A percentile compares a stretch with the other conserved stretches of the same genome.
Conservation (phyloP, 2,888 invertebrate genomes). For the Enchytraeus crypticus region DNA sequence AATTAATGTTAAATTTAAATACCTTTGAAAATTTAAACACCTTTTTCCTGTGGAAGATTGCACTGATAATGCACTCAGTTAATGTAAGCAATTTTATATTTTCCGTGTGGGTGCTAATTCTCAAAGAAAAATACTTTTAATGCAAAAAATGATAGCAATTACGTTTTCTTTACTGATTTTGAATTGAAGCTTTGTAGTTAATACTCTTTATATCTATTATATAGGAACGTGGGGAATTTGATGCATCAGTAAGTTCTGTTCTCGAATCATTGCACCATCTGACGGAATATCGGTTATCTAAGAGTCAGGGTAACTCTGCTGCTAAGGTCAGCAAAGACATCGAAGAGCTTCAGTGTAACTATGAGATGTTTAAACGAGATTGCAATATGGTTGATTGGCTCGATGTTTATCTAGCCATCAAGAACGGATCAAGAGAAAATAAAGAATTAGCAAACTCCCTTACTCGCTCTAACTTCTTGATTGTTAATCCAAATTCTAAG, state of each 20-base stretch:
- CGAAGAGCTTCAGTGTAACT: slow-evolving; percentile 12
- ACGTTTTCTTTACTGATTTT: no score
- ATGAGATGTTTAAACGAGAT: slow-evolving; percentile 26
- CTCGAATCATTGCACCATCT: slow-evolving; percentile 27
- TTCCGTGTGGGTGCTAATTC: no score
- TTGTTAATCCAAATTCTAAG: slow-evolving; percentile 29
- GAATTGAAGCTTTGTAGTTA: no score
- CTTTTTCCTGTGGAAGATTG: no score
- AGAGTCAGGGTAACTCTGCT: slow-evolving; percentile 1
- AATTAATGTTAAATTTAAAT: no score
- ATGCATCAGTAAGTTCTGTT: slow-evolving; percentile 33
- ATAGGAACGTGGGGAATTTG: slow-evolving; percentile 26
- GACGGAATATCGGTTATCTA: slow-evolving; percentile 20
- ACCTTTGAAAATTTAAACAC: no score
- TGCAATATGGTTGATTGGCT: slow-evolving; percentile 32
- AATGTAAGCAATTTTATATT: no score
- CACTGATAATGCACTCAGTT: no score
- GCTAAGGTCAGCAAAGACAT: slow-evolving; percentile 10
- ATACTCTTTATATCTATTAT: no score
- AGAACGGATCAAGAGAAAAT: slow-evolving; percentile 22
- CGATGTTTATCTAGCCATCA: slow-evolving; percentile 25
- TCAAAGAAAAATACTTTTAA: no score
- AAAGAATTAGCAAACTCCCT: slow-evolving; percentile 27
- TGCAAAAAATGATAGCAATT: no score
- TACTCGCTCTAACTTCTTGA: slow-evolving; percentile 16